Conservation (phyloP, 2,113 vertebrate species). For the Lepus timidus region DNA sequence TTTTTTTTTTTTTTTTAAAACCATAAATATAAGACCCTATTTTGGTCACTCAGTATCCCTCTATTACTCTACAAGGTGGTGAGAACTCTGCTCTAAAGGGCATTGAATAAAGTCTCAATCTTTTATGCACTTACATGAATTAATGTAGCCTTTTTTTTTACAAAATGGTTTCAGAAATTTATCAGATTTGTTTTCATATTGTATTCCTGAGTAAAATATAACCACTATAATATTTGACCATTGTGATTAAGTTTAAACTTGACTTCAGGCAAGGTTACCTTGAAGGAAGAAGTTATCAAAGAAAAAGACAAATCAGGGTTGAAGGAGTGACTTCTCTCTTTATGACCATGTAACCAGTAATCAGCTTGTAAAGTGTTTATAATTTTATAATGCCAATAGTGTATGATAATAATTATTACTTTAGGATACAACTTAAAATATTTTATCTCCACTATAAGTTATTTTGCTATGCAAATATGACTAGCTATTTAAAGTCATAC, state of each 20-base stretch:
- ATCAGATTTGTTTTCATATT: not conserved
- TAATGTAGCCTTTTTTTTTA: not conserved
- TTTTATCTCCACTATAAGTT: not conserved
- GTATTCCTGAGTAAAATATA: not conserved
- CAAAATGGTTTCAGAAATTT: not conserved
- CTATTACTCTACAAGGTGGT: constrained; percentile 42
- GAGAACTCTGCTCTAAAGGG: not conserved
- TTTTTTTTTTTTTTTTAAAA: not conserved
- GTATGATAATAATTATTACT: not conserved
- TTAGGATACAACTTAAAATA: constrained; percentile 19
- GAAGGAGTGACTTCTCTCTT: not conserved
- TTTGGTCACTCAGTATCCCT: constrained; percentile 33
- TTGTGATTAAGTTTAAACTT: not conserved
- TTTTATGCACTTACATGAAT: constrained; percentile 17
- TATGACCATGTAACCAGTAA: not conserved
- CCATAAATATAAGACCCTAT: constrained; percentile 7
- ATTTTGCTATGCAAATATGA: not conserved
- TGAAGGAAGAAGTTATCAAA: not conserved
- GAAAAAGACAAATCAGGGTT: not conserved
- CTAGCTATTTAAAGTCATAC: not conserved
- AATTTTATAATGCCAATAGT: accelerated
- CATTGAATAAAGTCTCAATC: not conserved
- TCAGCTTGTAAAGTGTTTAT: not conserved
- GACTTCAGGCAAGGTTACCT: not conserved
- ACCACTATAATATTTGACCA: not conserved